Evolutionary conservation across 2,797 vertebrate genomes (phyloP).

Genomic region (Meriones psammophilus): DNA sequence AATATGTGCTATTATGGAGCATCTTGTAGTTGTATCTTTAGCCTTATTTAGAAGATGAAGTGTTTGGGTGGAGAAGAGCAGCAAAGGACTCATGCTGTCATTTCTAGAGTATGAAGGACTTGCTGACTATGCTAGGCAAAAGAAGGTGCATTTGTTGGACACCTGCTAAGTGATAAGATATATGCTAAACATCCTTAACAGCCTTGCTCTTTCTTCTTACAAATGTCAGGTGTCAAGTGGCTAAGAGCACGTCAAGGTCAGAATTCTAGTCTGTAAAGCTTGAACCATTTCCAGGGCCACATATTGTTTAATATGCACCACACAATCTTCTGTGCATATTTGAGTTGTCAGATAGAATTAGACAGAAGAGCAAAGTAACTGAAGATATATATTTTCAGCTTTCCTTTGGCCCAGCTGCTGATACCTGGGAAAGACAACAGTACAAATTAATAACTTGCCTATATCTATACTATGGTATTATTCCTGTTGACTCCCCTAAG

Average conservation of each 20-base stretch:
- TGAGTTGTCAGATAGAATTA: not conserved
- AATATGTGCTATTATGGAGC: not conserved
- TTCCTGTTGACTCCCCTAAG: not conserved
- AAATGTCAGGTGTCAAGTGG: not conserved
- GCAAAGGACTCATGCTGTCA: not conserved
- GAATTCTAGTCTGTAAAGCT: not conserved
- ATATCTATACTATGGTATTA: not conserved
- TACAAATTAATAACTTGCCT: not conserved
- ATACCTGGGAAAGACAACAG: constrained; percentile 10
- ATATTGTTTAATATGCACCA: not conserved
- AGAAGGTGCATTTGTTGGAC: not conserved
- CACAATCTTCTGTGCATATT: not conserved
- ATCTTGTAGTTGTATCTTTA: constrained; percentile 35
- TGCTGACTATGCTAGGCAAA: not conserved
- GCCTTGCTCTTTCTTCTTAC: not conserved
- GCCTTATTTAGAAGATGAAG: constrained; percentile 29
- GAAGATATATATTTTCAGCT: not conserved
- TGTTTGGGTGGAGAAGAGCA: not conserved
- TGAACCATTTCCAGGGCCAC: not conserved
- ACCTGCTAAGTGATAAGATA: not conserved
- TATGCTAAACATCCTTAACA: not conserved
- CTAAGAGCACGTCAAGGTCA: not conserved
- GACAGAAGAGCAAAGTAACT: not conserved
- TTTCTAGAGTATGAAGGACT: not conserved
- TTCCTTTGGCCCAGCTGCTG: not conserved